These are phyloP conservation scores for Drosophila chauvacae DNA, from an alignment of 1,140 invertebrate species.

Conservation along the genomic window DNA sequence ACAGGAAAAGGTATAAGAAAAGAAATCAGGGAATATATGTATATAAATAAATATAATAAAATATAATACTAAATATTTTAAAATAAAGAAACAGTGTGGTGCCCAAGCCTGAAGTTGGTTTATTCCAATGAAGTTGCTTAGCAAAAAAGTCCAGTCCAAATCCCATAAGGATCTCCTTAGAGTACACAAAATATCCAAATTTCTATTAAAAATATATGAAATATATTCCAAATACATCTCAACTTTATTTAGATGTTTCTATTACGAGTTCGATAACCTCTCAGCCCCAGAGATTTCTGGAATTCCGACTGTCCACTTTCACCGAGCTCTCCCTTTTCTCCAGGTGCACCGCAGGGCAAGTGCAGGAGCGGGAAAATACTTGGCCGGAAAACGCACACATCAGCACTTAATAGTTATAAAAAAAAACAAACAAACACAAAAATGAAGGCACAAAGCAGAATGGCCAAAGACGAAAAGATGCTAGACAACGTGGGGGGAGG, in stretches of 20 bases:
- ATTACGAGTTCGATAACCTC: not conserved
- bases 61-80: not conserved
- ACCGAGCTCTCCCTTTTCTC: not conserved
- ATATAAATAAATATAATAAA: not conserved
- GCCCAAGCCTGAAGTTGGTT: too few relatives aligned
- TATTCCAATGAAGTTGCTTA: too few relatives aligned
- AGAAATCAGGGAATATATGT: too few relatives aligned
- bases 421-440: not conserved
- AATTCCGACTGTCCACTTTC: not conserved
- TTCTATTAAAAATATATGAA: not conserved
- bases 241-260: not conserved
- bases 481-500: constrained; percentile 12
- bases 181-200: not conserved
- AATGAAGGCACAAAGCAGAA: constrained; percentile 69
- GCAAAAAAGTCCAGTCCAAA: too few relatives aligned
- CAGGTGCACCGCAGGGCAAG: not conserved
- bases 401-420: constrained; percentile 79
- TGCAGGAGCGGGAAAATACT: not conserved
- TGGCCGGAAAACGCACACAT: constrained; percentile 69
- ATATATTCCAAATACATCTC: not conserved
- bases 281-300: not conserved
- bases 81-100: not conserved
- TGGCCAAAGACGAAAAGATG: constrained; percentile 36
- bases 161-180: not conserved
- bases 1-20: not conserved